These are phyloP conservation scores for Heliothis virescens DNA, from an alignment of 1,140 invertebrate genomes.

Conservation along the genomic window DNA sequence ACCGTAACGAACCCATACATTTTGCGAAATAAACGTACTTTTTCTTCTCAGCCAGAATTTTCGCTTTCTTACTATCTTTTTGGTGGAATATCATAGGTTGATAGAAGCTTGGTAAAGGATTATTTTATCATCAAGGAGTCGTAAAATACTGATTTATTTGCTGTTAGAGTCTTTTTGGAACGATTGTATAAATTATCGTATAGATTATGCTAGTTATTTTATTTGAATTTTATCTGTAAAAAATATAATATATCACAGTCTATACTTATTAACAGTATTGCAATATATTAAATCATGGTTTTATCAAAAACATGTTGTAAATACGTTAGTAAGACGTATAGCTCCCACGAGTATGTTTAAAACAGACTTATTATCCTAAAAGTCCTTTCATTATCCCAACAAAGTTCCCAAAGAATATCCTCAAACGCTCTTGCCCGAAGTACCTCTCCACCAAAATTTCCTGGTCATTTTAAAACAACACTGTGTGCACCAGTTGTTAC, in stretches of 20 bases:
- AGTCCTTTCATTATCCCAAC: neutral
- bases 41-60: conserved; percentile 38
- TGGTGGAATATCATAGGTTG: conserved; percentile 21
- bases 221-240: too few relatives aligned
- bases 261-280: too few relatives aligned
- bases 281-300: too few relatives aligned
- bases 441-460: conserved; percentile 6
- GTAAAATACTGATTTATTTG: neutral
- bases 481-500: conserved; percentile 63
- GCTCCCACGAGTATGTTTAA: too few relatives aligned
- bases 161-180: too few relatives aligned
- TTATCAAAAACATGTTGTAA: too few relatives aligned
- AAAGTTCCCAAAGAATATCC: too few relatives aligned
- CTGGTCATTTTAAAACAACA: conserved; percentile 45
- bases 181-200: too few relatives aligned
- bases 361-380: too few relatives aligned
- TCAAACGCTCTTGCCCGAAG: conserved; percentile 20
- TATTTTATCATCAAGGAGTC: conserved; percentile 17
- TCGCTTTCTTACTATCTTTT: conserved; percentile 42
- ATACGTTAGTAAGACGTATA: too few relatives aligned
- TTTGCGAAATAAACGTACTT: conserved; percentile 47
- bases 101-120: neutral
- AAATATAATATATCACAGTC: too few relatives aligned
- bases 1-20: conserved; percentile 63
- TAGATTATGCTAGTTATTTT: too few relatives aligned